Conservation (phyloP, 2,888 invertebrate species). For the Rhimphoctona megacephalus region DNA sequence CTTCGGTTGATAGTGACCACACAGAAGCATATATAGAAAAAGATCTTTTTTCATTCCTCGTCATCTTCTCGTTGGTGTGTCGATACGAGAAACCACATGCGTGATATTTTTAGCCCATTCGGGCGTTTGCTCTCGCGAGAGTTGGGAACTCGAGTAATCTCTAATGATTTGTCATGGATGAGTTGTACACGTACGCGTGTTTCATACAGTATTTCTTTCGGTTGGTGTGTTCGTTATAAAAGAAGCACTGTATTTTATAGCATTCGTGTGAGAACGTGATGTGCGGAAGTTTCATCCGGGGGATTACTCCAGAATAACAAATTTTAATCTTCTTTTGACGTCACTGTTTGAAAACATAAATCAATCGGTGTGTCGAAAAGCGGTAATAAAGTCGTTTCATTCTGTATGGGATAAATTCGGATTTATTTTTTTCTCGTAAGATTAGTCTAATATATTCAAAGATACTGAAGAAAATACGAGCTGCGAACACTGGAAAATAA, state of each 20-base stretch:
- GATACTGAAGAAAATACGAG: background rate
- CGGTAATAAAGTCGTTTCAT: background rate
- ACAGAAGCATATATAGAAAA: constrained; percentile 39
- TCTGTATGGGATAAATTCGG: background rate
- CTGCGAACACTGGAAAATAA: background rate
- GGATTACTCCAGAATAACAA: background rate
- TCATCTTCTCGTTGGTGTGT: constrained; percentile 38
- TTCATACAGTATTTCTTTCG: constrained; percentile 5
- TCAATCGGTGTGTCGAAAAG: background rate
- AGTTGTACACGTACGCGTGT: constrained; percentile 35
- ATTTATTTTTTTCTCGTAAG: background rate
- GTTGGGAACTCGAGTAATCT: constrained; percentile 56
- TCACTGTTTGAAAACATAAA: background rate
- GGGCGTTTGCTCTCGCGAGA: constrained; percentile 41
- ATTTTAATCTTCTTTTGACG: background rate
- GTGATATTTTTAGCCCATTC: constrained; percentile 67
- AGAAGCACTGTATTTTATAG: constrained; percentile 9
- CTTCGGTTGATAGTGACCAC: constrained; percentile 35
- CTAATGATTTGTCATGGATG: constrained; percentile 64
- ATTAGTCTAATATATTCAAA: background rate
- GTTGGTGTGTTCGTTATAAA: constrained; percentile 12
- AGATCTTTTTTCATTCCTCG: background rate
- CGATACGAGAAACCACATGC: constrained; percentile 54
- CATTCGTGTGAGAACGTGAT: background rate
- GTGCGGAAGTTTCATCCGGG: background rate